Evolutionary conservation across 1,140 invertebrate species (phyloP).

Genomic region (Belonocnema kinseyi): DNA sequence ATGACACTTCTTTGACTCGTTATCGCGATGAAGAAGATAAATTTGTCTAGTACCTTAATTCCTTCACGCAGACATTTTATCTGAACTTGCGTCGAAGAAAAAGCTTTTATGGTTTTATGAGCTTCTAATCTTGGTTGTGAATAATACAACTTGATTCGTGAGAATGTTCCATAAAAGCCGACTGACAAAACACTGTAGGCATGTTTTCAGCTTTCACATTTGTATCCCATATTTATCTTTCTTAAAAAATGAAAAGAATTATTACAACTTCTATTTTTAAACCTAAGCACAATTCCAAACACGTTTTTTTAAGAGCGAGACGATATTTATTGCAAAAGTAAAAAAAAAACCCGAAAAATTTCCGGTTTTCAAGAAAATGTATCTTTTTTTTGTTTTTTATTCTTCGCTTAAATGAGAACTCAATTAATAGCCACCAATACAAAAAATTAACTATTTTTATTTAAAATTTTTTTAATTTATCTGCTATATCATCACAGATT

Average conservation of each 20-base stretch:
- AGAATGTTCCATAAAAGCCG: background rate
- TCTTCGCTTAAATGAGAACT: too few species aligned
- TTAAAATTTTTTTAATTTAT: too few species aligned
- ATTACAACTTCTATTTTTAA: too few species aligned
- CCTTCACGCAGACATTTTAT: background rate
- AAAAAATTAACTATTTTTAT: too few species aligned
- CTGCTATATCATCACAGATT: too few species aligned
- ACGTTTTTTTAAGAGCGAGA: too few species aligned
- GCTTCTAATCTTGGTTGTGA: background rate
- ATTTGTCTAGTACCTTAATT: background rate
- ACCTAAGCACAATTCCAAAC: too few species aligned
- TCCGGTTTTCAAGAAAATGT: too few species aligned
- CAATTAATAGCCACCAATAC: too few species aligned
- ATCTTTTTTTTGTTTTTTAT: too few species aligned
- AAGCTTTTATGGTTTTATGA: conserved; percentile 7
- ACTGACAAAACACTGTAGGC: background rate
- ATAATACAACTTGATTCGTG: background rate
- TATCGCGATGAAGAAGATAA: background rate
- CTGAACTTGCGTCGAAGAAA: background rate
- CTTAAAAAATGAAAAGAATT: background rate
- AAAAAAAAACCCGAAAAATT: too few species aligned
- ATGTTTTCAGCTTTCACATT: background rate
- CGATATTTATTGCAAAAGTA: too few species aligned
- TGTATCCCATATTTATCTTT: background rate
- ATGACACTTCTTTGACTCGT: background rate